Conservation (phyloP, 1,140 invertebrate species). For the Leptoteleia sp. region DNA sequence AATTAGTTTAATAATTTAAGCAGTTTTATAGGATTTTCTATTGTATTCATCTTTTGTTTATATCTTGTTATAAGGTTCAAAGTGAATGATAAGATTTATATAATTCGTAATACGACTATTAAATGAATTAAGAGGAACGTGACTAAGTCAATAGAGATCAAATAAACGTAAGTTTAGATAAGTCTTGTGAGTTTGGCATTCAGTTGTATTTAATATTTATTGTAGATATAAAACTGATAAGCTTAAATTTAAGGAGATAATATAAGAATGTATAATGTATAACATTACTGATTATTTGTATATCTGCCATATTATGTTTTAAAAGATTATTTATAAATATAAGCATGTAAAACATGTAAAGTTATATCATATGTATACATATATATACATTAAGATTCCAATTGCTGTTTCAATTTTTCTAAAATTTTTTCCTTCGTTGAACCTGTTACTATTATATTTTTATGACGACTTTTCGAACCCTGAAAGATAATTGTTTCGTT, state of each 20-base stretch:
- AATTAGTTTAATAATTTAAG: too few species aligned
- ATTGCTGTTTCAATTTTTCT: slow-evolving; percentile 72
- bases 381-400: slow-evolving; percentile 53
- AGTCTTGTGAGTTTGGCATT: slow-evolving; percentile 19
- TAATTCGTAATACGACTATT: neutral
- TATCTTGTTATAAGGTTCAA: too few species aligned
- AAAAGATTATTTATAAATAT: slow-evolving; percentile 36
- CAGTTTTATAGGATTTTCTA: too few species aligned
- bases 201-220: slow-evolving; percentile 53
- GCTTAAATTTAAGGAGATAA: slow-evolving; percentile 11
- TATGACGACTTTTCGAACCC: slow-evolving; percentile 81
- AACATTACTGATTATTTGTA: slow-evolving; percentile 28
- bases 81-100: too few species aligned
- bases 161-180: slow-evolving; percentile 34
- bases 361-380: too few species aligned
- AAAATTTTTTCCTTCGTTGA: slow-evolving; percentile 74
- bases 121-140: slow-evolving; percentile 17
- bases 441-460: slow-evolving; percentile 77
- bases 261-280: slow-evolving; percentile 16
- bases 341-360: slow-evolving; percentile 22
- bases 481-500: slow-evolving; percentile 53
- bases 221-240: slow-evolving; percentile 49
- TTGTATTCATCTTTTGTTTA: too few species aligned
- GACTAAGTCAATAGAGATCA: slow-evolving; percentile 34
- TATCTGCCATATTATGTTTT: slow-evolving; percentile 66